Percentiles rank a stretch among this genome's conserved stretches.
phyloP scores from a whole-genome alignment of 2,888 invertebrate species.

The Eurytoma adleriae region DNA sequence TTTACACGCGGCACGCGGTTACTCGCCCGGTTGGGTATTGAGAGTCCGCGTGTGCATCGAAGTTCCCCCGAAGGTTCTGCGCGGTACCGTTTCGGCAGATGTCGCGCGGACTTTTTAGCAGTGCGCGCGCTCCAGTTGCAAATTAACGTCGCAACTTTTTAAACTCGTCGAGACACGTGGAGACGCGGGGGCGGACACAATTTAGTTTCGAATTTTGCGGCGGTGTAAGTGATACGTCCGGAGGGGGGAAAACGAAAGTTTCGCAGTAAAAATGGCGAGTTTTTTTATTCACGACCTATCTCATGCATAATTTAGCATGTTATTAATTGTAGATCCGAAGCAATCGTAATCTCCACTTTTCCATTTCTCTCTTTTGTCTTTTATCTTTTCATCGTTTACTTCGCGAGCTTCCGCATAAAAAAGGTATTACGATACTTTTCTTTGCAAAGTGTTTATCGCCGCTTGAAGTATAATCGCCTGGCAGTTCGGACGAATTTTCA shows the following conservation, averaged over 20 bases:
- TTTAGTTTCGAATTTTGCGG: neutral
- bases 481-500: too few species aligned
- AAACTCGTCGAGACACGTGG: neutral
- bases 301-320: conserved; percentile 16
- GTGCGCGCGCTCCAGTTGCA: too few species aligned
- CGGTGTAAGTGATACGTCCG: neutral
- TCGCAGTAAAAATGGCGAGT: neutral
- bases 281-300: neutral
- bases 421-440: neutral
- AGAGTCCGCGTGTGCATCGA: too few species aligned
- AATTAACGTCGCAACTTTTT: neutral
- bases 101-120: too few species aligned
- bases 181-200: neutral
- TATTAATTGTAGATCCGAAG: neutral
- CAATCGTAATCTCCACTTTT: neutral
- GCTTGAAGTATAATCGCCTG: too few species aligned
- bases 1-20: too few species aligned
- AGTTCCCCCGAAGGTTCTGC: too few species aligned
- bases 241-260: neutral
- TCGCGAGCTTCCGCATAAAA: neutral
- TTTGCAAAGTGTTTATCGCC: neutral
- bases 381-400: too few species aligned
- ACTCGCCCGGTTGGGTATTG: too few species aligned
- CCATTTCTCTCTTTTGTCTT: neutral
- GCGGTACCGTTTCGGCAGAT: too few species aligned